Evolutionary conservation across 2,888 invertebrate species (phyloP).

Genomic region (Lasiommata megera): DNA sequence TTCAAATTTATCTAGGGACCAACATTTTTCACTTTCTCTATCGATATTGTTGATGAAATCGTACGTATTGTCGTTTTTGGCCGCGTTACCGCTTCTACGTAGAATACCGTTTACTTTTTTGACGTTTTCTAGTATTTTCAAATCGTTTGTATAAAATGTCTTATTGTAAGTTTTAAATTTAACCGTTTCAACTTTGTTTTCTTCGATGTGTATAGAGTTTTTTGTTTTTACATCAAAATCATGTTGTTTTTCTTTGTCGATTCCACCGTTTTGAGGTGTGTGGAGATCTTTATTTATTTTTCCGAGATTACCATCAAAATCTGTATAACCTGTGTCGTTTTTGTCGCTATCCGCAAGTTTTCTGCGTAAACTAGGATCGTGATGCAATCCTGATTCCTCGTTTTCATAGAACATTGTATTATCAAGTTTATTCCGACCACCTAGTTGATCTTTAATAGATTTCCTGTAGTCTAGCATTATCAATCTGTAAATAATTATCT

Average conservation of each 20-base stretch:
- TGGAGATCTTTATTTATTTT: neutral
- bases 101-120: constrained; percentile 16
- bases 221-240: neutral
- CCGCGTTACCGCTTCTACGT: constrained; percentile 7
- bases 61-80: neutral
- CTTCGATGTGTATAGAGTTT: neutral
- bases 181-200: neutral
- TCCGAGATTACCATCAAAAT: neutral
- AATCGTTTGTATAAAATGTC: neutral
- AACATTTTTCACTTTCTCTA: constrained; percentile 17
- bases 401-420: neutral
- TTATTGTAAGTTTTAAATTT: neutral
- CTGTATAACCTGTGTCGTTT: neutral
- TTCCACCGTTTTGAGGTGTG: neutral
- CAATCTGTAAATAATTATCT: constrained; percentile 11
- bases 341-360: neutral
- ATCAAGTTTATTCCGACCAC: constrained; percentile 1
- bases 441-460: constrained; percentile 17
- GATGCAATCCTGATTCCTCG: neutral
- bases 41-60: neutral
- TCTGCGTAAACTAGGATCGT: neutral
- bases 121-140: constrained; percentile 13
- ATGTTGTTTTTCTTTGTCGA: neutral
- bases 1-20: constrained; percentile 24
- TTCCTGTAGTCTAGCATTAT: constrained; percentile 28